Evolutionary conservation across 2,888 invertebrate species (phyloP), one percentile per base, ranked within the genome.

Genomic region (Lasioglossum morio): DNA sequence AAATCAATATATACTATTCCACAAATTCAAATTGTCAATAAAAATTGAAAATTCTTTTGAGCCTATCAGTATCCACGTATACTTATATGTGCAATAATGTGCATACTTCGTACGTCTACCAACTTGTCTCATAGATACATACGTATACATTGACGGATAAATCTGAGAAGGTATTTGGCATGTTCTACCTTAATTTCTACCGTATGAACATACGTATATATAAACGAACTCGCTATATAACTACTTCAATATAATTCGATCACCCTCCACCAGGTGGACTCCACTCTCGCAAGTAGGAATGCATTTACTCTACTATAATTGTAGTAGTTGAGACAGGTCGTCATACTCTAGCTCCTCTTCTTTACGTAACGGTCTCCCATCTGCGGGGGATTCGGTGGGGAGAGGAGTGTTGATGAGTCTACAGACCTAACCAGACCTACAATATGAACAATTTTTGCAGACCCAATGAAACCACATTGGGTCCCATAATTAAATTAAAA

Each of bases 371-470:
- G 73, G 14, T 74, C 37, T 57, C 16, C 53, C 16, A n/a, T 53
- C 16, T 37, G 34, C 23, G 73, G 73, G 53, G 4, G 53, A 57
- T 14, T 57, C 14, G 5, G 73, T 74, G 14, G n/a, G 53, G 53
- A 48, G 73, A 53, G 73, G 53, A 74, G 53, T 53, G 73, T 74
- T 53, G 53, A 73, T 73, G 53, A 37, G 73, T 73, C 73, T 72
- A 19, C 48, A 72, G 48, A 72, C 48, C 48, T 72, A 73, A 34
- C 53, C 53, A 16, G 3, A 53, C 53, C 53, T 74, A 74, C 30
- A 27, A n/a, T 57, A n/a, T 19, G 34, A 57, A 40, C 16, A 53
- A 74, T 57, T 74, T 74, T 74, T 37, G 57, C n/a, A 23, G 40
- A 57, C 57, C 46, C 57, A 37, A 37, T 74, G 34, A 0, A 40